Percentiles rank a stretch among this genome's conserved stretches.
Evolutionary conservation across 2,888 invertebrate species (phyloP).

Genomic region (Erynnis tages): DNA sequence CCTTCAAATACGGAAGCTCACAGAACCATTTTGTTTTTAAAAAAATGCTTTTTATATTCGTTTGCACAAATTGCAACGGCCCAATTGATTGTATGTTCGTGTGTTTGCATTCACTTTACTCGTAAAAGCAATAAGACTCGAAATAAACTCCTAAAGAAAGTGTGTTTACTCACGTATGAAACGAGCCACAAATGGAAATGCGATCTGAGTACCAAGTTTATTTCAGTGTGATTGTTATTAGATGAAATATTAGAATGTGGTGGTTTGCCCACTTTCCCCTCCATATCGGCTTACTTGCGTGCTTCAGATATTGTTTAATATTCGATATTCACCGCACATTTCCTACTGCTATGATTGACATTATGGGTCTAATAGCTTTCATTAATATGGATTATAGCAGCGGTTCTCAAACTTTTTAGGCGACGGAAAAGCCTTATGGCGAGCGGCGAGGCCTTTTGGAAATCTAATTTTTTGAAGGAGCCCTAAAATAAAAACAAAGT

Average conservation of each 20-base stretch:
- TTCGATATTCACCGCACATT: constrained; percentile 13
- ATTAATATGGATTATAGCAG: background rate
- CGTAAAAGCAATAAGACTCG: constrained; percentile 2
- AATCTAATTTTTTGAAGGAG: too few species aligned
- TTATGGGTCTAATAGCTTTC: constrained; percentile 8
- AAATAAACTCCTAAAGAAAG: constrained; percentile 12
- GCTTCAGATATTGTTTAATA: constrained; percentile 22
- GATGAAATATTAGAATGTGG: constrained; percentile 27
- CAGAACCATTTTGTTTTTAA: background rate
- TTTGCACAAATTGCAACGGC: background rate
- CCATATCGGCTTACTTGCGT: constrained; percentile 15
- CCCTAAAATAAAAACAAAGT: too few species aligned
- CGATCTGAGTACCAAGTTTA: constrained; percentile 5
- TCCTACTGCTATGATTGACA: constrained; percentile 23
- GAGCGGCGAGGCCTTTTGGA: too few species aligned
- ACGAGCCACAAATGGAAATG: constrained; percentile 1
- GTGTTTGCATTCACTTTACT: constrained; percentile 5
- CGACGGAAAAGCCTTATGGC: too few species aligned
- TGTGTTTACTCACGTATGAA: constrained; percentile 11
- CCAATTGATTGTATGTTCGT: background rate
- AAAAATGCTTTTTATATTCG: too few species aligned
- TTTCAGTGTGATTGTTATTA: constrained; percentile 21
- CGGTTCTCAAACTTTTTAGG: too few species aligned
- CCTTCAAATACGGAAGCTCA: too few species aligned
- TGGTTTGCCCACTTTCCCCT: constrained; percentile 19